phyloP scores from a whole-genome alignment of 2,888 invertebrate genomes.

The Leptinotarsa rubiginosa region DNA sequence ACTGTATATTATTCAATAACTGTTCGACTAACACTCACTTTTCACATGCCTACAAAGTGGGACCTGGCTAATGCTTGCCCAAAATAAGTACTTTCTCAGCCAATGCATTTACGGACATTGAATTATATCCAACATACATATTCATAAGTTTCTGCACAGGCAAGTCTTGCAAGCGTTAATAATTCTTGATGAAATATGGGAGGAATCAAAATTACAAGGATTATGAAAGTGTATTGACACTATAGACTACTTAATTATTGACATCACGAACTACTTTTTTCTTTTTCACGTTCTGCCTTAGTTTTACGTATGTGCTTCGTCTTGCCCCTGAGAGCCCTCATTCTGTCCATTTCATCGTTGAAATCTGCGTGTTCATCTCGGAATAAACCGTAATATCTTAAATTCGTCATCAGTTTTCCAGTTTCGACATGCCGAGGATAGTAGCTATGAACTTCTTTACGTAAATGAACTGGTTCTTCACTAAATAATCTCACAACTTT shows the following conservation, averaged over 20 bases:
- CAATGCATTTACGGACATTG: too few relatives aligned
- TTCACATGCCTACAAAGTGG: too few relatives aligned
- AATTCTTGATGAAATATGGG: too few relatives aligned
- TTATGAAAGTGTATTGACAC: too few relatives aligned
- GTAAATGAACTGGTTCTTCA: constrained; percentile 79
- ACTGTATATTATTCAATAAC: too few relatives aligned
- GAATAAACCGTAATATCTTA: constrained; percentile 83
- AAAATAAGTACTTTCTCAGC: too few relatives aligned
- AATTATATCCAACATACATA: too few relatives aligned
- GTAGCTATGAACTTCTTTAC: constrained; percentile 81
- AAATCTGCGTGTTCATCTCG: constrained; percentile 92
- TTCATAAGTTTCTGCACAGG: too few relatives aligned
- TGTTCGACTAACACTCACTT: too few relatives aligned
- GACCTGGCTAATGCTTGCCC: too few relatives aligned
- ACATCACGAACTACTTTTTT: constrained; percentile 6
- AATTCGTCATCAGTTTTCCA: constrained; percentile 75
- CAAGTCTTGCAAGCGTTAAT: too few relatives aligned
- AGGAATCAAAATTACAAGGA: too few relatives aligned
- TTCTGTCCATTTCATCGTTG: constrained; percentile 85
- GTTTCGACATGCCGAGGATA: constrained; percentile 89
- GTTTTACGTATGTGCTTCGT: constrained; percentile 65
- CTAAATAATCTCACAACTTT: constrained; percentile 83
- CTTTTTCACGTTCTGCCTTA: constrained; percentile 42
- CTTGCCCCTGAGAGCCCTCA: constrained; percentile 83
- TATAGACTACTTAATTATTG: not conserved